phyloP scores from a whole-genome alignment of 1,140 invertebrate genomes.

The Drosophila subobscura region DNA sequence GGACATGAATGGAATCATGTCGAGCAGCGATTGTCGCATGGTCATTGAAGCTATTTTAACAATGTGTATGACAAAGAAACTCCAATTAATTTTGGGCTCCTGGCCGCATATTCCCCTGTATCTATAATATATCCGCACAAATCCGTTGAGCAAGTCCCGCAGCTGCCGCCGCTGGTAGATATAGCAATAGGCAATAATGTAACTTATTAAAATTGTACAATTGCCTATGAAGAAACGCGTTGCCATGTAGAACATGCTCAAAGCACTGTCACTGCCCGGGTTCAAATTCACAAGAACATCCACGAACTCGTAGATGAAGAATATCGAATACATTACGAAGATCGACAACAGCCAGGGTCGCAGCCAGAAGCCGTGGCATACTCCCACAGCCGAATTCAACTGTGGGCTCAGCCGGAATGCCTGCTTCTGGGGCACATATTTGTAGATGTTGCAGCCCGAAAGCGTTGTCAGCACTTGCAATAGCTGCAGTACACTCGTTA shows the following conservation, averaged over 20 bases:
- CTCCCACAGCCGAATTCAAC: constrained; percentile 13
- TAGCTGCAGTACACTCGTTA: constrained; percentile 45
- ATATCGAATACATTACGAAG: not conserved
- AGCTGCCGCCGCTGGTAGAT: constrained; percentile 8
- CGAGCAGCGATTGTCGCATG: not conserved
- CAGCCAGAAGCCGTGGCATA: constrained; percentile 51
- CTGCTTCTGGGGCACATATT: not conserved
- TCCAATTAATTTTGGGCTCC: constrained; percentile 40
- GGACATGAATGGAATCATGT: not conserved
- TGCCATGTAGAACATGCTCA: constrained; percentile 27
- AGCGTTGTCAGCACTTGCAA: constrained; percentile 43
- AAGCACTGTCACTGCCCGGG: not conserved
- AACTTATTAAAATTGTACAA: constrained; percentile 5
- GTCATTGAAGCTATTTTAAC: not conserved
- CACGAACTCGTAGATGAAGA: not conserved
- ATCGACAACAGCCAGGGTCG: constrained; percentile 31
- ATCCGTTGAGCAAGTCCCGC: constrained; percentile 34
- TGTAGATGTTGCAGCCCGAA: constrained; percentile 58
- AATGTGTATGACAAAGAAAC: constrained; percentile 3
- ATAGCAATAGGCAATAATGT: constrained; percentile 23
- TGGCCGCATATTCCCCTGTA: constrained; percentile 8
- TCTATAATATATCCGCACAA: constrained; percentile 25
- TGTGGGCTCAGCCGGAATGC: constrained; percentile 10
- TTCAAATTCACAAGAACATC: not conserved
- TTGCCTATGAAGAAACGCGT: not conserved